Base-by-base conservation (phyloP, 2,113 vertebrate species). In the Isichthys henryi region DNA sequence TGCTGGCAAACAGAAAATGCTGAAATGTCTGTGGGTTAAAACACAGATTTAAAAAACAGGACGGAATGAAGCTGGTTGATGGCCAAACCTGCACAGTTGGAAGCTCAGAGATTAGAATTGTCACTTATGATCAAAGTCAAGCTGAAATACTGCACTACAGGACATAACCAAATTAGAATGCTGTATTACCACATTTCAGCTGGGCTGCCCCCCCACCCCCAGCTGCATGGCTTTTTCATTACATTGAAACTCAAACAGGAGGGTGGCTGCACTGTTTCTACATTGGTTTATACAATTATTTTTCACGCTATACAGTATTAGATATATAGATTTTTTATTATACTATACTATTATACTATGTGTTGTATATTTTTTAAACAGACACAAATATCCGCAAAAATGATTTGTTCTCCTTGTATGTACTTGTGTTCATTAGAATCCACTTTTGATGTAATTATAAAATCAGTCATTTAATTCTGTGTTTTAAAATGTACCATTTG, bases 51-150 rank as follows among this genome's bases (percentile, higher is more conserved):
- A 39, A 50, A 89, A 89, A 84, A 43, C 27, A 56, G 50, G 48
- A 2, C 31, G 92, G 93, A 92, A 91, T 90, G 92, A 94, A 93
- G 91, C 93, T 91, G 92, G 49, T 92, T 92, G 88, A 23, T n/a
- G 91, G 93, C 92, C 93, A 91, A 92, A 93, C 91, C 90, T 91
- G 91, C 91, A 92, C 94, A 93, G 94, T 94, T 93, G 94, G 93
- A 94, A 95, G 94, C 92, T 91, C 94, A 94, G 94, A 94, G 95
- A 95, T 95, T 95, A 95, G 94, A 94, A 94, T 94, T 95, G 93
- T 95, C 94, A 95, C 94, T 95, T 95, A 93, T 93, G 94, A 95
- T 95, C 92, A 94, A 92, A 92, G 93, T 94, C 95, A 94, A 93
- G 93, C 92, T 91, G 94, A 95, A 92, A 94, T 92, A 91, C 90